Base-by-base conservation (phyloP, 1,140 invertebrate species). In the Dufourea novaeangliae region DNA sequence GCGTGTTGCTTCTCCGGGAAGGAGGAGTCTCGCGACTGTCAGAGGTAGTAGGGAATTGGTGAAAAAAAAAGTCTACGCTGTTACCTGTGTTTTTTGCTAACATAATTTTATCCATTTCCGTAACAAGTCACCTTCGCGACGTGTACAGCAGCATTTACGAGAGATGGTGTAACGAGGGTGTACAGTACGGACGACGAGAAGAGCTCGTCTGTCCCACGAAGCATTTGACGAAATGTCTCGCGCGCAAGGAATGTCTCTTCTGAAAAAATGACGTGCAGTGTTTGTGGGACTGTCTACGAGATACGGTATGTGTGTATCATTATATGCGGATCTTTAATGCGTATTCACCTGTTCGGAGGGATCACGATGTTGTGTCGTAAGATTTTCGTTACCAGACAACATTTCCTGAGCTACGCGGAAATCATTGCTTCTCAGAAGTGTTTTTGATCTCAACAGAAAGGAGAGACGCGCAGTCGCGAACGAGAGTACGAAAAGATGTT, bases 381-480 rank as follows among this genome's bases (percentile, higher is more conserved):
- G 72, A n/a, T n/a, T n/a, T n/a, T 52, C 41, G 68, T 22, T 44
- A 50, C 17, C 25, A 78, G 34, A 57, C 78, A 59, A 82, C n/a
- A 66, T 83, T 79, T 62, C 50, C 69, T 79, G n/a, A 50, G 46
- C 70, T 79, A 62, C 41, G 75, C 83, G 29, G 52, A 70, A 64
- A 14, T 7, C n/a, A 22, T 46, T 52, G 46, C 66, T 68, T 78
- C 72, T 73, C 54, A 70, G 59, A 62, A 62, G 50, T 72, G 39
- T 44, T 80, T 67, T 63, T 83, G 82, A 84, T 83, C 80, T 83
- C 82, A 76, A 29, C 20, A 39, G n/a, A n/a, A 57, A 20, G 17
- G 25, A 39, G 41, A 67, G 56, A 67, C 4, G 37, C 6, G 54
- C 37, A 54, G 46, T 41, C 17, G 10, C 34, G 59, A 14, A 44